phyloP scores from a whole-genome alignment of 2,797 vertebrate species.

The Thunnus albacares region DNA sequence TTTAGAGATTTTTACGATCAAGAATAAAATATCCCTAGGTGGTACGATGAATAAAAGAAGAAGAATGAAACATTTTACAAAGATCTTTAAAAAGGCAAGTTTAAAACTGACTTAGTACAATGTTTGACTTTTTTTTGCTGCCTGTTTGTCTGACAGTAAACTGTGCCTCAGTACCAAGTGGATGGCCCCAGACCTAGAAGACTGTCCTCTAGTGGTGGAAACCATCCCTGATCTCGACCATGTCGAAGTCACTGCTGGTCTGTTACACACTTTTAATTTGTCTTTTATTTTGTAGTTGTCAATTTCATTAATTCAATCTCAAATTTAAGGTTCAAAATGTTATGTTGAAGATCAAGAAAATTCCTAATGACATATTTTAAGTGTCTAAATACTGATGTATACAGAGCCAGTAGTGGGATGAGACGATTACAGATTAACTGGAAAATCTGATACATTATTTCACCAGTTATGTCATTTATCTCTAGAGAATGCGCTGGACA shows the following conservation, averaged over 20 bases:
- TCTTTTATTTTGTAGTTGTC: neutral
- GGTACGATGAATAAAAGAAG: neutral
- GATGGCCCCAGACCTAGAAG: constrained; percentile 70
- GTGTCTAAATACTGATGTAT: neutral
- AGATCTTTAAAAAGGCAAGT: neutral
- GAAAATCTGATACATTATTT: neutral
- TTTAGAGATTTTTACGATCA: neutral
- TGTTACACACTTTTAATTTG: constrained; percentile 26
- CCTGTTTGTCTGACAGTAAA: constrained; percentile 65
- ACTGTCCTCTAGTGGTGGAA: constrained; percentile 77
- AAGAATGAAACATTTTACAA: neutral
- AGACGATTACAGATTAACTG: neutral
- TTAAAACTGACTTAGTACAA: neutral
- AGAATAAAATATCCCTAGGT: neutral
- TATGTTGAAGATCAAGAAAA: neutral
- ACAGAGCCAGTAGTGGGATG: neutral
- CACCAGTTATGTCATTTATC: neutral
- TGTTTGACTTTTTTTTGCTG: neutral
- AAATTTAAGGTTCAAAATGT: neutral
- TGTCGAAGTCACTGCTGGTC: constrained; percentile 79
- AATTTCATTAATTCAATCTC: no score
- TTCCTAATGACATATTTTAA: neutral
- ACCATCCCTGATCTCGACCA: constrained; percentile 81
- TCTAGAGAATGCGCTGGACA: constrained; percentile 87
- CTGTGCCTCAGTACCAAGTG: constrained; percentile 74